Evolutionary conservation across 1,140 invertebrate species (phyloP).

Genomic region (Sesamia nonagrioides): DNA sequence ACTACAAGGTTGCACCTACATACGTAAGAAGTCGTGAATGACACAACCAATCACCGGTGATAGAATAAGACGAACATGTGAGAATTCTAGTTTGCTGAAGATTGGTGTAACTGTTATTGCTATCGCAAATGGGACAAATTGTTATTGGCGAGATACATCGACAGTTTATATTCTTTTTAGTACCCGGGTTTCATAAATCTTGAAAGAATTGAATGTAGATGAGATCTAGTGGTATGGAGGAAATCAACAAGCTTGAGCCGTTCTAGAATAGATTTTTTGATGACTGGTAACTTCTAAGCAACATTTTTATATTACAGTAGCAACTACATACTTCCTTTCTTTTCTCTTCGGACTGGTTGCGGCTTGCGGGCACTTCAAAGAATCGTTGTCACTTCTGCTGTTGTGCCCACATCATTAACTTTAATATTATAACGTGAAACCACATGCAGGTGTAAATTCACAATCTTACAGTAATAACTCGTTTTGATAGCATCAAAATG

Average conservation of each 20-base stretch:
- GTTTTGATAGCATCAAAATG: conserved; percentile 18
- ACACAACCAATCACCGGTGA: neutral
- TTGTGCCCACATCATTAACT: neutral
- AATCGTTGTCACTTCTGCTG: neutral
- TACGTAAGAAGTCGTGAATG: conserved; percentile 1
- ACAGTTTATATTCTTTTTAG: neutral
- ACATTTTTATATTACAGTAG: no score
- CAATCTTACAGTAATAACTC: conserved; percentile 13
- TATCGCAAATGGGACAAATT: neutral
- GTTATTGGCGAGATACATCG: neutral
- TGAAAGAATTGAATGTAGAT: no score
- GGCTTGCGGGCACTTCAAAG: neutral
- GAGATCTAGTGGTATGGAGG: no score
- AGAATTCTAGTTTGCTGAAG: neutral
- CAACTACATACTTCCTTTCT: no score
- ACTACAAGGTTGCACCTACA: conserved; percentile 31
- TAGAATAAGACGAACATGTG: neutral
- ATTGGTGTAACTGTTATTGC: neutral
- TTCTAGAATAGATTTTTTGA: no score
- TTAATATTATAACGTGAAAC: conserved; percentile 3
- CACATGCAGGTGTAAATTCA: conserved; percentile 6
- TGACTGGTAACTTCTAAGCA: no score
- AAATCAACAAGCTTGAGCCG: no score
- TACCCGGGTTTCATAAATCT: neutral
- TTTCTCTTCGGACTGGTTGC: neutral